Evolutionary conservation across 2,113 vertebrate genomes (phyloP).

Genomic region (Meles meles): DNA sequence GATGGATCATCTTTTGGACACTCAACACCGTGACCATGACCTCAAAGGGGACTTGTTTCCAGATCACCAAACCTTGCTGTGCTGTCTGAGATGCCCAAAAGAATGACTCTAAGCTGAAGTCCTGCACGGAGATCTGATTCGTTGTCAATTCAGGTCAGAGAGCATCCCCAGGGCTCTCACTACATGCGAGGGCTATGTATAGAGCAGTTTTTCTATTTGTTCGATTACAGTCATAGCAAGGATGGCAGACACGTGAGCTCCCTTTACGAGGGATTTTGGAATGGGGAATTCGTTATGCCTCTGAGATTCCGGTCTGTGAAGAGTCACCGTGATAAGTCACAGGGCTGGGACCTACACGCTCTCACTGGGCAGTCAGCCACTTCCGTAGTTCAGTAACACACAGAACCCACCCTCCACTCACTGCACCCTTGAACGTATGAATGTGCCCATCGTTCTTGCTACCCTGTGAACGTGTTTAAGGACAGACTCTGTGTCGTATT

Average conservation of each 20-base stretch:
- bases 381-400: neutral
- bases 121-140: neutral
- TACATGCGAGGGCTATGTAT: accelerated
- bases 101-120: neutral
- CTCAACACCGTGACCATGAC: neutral
- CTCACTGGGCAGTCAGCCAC: neutral
- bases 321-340: neutral
- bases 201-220: neutral
- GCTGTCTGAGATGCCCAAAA: neutral
- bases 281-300: neutral
- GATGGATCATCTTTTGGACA: neutral
- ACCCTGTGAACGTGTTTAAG: neutral
- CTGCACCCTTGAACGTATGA: neutral
- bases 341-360: neutral
- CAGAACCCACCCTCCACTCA: neutral
- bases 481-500: neutral
- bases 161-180: accelerated
- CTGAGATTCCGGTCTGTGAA: neutral
- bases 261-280: neutral
- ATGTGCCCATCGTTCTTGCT: accelerated
- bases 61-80: neutral
- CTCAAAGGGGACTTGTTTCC: neutral
- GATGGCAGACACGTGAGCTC: neutral
- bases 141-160: neutral
- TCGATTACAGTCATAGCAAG: neutral